phyloP scores from a whole-genome alignment of 2,888 invertebrate species.

The Aplocera efformata region DNA sequence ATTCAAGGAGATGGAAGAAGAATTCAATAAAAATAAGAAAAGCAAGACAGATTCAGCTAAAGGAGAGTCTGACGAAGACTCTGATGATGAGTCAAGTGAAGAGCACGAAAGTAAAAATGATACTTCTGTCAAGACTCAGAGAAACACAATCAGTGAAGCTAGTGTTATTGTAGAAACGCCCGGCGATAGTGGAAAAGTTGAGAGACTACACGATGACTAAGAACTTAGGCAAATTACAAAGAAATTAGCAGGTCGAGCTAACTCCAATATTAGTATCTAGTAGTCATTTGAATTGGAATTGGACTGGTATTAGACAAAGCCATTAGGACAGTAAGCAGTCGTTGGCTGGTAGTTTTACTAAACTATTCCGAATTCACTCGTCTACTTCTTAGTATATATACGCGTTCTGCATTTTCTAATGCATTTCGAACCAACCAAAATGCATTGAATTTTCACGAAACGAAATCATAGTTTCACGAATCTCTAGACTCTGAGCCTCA shows the following conservation, averaged over 20 bases:
- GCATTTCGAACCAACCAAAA: slow-evolving; percentile 15
- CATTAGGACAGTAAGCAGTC: too few species aligned
- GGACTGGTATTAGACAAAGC: too few species aligned
- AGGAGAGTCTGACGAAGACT: slow-evolving; percentile 44
- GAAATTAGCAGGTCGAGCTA: too few species aligned
- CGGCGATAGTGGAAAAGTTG: slow-evolving; percentile 66
- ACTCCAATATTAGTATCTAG: too few species aligned
- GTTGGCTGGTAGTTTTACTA: too few species aligned
- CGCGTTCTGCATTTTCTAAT: slow-evolving; percentile 1
- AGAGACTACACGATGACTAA: slow-evolving; percentile 51
- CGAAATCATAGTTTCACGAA: too few species aligned
- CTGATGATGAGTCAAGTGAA: slow-evolving; percentile 46
- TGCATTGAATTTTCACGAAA: too few species aligned
- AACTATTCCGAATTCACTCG: too few species aligned
- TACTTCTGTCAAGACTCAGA: slow-evolving; percentile 19
- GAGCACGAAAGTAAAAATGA: slow-evolving; percentile 23
- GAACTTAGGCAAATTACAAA: neutral
- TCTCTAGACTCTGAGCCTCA: too few species aligned
- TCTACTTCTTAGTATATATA: too few species aligned
- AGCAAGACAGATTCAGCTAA: slow-evolving; percentile 61
- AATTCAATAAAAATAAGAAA: slow-evolving; percentile 84
- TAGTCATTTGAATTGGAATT: too few species aligned
- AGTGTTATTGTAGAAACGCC: slow-evolving; percentile 62
- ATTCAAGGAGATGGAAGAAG: slow-evolving; percentile 92
- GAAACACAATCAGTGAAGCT: slow-evolving; percentile 47